Percentiles rank a stretch among this genome's conserved stretches.
Evolutionary conservation across 2,888 invertebrate species (phyloP).

Genomic region (Dinocampus coccinellae): DNA sequence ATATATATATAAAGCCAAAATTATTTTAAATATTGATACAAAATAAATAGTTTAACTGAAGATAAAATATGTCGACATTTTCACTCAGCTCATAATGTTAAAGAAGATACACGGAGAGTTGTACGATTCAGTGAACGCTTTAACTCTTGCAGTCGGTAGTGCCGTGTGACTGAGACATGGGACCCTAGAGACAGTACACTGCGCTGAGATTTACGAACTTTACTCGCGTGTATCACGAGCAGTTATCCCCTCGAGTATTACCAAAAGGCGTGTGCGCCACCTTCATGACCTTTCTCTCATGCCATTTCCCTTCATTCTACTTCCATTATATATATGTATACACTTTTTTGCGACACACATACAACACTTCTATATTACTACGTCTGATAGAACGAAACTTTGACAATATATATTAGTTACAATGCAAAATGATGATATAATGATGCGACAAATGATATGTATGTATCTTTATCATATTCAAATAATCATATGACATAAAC

Average conservation of each 20-base stretch:
- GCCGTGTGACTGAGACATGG: constrained; percentile 67
- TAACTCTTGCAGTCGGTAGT: constrained; percentile 61
- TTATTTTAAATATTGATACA: too few relatives aligned
- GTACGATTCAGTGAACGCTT: constrained; percentile 51
- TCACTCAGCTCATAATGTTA: not conserved
- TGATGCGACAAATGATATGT: too few relatives aligned
- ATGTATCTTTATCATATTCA: too few relatives aligned
- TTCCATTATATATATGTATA: not conserved
- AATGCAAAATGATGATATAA: too few relatives aligned
- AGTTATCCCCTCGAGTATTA: constrained; percentile 13
- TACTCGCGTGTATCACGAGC: constrained; percentile 45
- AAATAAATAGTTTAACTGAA: not conserved
- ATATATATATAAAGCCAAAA: not conserved
- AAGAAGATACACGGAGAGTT: constrained; percentile 2
- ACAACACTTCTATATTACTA: too few relatives aligned
- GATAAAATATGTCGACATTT: not conserved
- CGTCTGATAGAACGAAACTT: too few relatives aligned
- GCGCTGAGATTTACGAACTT: constrained; percentile 62
- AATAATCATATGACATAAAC: not conserved
- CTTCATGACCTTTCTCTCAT: constrained; percentile 17
- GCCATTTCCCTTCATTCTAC: not conserved
- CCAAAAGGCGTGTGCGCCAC: constrained; percentile 7
- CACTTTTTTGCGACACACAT: not conserved
- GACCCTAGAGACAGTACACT: constrained; percentile 60
- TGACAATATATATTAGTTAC: too few relatives aligned